These are phyloP conservation scores for Leptinotarsa haldemani DNA, from an alignment of 2,888 invertebrate species.

Conservation along the genomic window DNA sequence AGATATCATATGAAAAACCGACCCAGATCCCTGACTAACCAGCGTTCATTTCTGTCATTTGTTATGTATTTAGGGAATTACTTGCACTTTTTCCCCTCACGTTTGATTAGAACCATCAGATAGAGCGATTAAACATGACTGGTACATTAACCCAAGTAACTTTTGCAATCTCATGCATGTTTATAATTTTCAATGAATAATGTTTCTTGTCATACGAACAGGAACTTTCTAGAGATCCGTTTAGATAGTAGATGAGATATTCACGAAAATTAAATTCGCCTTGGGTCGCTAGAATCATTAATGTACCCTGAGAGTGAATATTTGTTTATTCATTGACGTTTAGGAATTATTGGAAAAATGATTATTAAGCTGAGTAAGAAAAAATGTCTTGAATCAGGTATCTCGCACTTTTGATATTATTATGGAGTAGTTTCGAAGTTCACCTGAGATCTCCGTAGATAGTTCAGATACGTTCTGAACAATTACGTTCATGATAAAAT, in stretches of 20 bases:
- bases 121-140: conserved; percentile 56
- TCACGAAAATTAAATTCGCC: conserved; percentile 38
- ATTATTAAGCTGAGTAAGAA: too few relatives aligned
- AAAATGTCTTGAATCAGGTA: too few relatives aligned
- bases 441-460: too few relatives aligned
- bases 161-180: conserved; percentile 52
- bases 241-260: conserved; percentile 33
- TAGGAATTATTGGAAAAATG: too few relatives aligned
- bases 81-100: conserved; percentile 61
- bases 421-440: too few relatives aligned
- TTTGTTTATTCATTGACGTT: conserved; percentile 10
- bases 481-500: too few relatives aligned
- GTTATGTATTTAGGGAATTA: conserved; percentile 56
- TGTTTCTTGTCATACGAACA: conserved; percentile 42
- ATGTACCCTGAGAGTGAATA: conserved; percentile 27
- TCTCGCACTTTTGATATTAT: too few relatives aligned
- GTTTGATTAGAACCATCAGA: conserved; percentile 52
- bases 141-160: conserved; percentile 45
- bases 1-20: background rate
- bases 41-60: conserved; percentile 39
- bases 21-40: conserved; percentile 20
- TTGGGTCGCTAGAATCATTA: conserved; percentile 34
- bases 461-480: too few relatives aligned
- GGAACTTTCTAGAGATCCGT: conserved; percentile 37
- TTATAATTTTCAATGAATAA: conserved; percentile 48